Percentiles rank a stretch among this genome's conserved stretches.
phyloP scores from a whole-genome alignment of 2,797 vertebrate genomes.

The Naso thynnoides region DNA sequence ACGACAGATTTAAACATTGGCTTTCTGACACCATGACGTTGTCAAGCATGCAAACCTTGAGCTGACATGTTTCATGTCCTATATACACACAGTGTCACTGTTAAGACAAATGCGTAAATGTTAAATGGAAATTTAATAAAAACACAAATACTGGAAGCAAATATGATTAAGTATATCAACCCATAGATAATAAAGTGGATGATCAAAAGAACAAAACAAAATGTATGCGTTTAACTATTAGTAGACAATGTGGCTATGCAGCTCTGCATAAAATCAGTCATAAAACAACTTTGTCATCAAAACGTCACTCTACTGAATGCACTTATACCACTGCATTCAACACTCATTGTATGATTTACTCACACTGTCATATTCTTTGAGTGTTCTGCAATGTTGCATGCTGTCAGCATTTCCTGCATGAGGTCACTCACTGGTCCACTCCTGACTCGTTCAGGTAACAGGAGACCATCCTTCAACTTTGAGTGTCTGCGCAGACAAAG shows the following conservation, averaged over 20 bases:
- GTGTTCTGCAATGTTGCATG: conserved; percentile 30
- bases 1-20: background rate
- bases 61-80: background rate
- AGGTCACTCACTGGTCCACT: conserved; percentile 46
- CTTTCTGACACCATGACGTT: too few species aligned
- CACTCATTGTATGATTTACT: conserved; percentile 11
- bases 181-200: too few species aligned
- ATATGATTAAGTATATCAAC: too few species aligned
- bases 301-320: conserved; percentile 2
- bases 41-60: background rate
- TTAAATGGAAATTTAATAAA: too few species aligned
- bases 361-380: conserved; percentile 1
- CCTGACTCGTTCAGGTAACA: conserved; percentile 76
- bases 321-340: background rate
- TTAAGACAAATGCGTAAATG: too few species aligned
- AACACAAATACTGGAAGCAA: too few species aligned
- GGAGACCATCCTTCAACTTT: conserved; percentile 98
- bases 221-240: too few species aligned
- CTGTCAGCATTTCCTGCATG: conserved; percentile 36
- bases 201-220: too few species aligned
- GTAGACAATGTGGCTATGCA: too few species aligned
- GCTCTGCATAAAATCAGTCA: background rate
- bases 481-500: conserved; percentile 98
- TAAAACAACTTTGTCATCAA: background rate
- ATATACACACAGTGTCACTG: background rate